Conservation (phyloP, 2,888 invertebrate genomes). For the Heliconius hortense region DNA sequence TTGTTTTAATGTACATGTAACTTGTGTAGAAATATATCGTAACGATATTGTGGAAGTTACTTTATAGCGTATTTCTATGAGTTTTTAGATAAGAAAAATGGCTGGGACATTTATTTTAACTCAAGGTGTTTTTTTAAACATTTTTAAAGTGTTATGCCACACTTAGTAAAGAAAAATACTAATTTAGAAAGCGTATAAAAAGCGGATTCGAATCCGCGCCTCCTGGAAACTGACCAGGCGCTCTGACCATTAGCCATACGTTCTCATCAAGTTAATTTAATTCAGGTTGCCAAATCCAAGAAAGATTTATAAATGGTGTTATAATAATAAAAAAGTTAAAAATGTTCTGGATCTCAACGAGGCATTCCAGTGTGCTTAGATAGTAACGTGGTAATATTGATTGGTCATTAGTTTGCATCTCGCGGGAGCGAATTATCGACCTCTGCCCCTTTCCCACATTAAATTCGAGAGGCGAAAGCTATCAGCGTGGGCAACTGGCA, state of each 20-base stretch:
- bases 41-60: neutral
- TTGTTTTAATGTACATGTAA: slow-evolving; percentile 9
- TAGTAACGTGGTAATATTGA: slow-evolving; percentile 36
- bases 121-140: too few species aligned
- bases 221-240: too few species aligned
- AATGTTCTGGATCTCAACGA: neutral
- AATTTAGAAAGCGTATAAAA: too few species aligned
- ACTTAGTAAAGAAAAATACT: too few species aligned
- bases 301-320: neutral
- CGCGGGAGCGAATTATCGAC: slow-evolving; percentile 69
- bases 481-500: slow-evolving; percentile 52
- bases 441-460: slow-evolving; percentile 69
- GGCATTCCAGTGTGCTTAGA: neutral
- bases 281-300: neutral
- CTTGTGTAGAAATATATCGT: neutral
- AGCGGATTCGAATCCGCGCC: too few species aligned
- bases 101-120: too few species aligned
- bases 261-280: too few species aligned
- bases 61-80: neutral
- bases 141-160: too few species aligned
- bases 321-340: neutral
- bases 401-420: slow-evolving; percentile 43
- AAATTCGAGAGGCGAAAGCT: slow-evolving; percentile 66
- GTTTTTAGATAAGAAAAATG: too few species aligned
- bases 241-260: too few species aligned